Percentiles rank a stretch among this genome's conserved stretches.
Evolutionary conservation across 2,797 vertebrate species (phyloP).

Genomic region (Distichodus sexfasciatus): DNA sequence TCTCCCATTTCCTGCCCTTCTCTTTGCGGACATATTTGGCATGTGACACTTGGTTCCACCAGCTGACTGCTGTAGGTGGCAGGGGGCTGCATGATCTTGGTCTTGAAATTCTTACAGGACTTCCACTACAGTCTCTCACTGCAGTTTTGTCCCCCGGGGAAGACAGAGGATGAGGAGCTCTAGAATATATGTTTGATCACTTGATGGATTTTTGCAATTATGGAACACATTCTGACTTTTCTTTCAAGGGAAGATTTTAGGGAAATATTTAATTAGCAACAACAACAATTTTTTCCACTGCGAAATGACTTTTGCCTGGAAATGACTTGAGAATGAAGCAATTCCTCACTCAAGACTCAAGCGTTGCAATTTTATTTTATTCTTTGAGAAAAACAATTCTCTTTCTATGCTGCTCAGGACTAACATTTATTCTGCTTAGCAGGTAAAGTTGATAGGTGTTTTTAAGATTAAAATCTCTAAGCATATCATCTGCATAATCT

Average conservation of each 20-base stretch:
- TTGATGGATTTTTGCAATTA: background rate
- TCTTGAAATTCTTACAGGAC: conserved; percentile 28
- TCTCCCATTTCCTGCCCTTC: background rate
- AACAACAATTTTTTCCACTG: background rate
- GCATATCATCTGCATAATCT: background rate
- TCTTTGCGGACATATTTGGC: conserved; percentile 24
- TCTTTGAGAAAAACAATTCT: background rate
- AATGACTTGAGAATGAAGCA: background rate
- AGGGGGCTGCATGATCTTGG: background rate
- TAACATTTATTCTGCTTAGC: background rate
- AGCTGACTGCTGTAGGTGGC: conserved; percentile 31
- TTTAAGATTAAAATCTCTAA: background rate
- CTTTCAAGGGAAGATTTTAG: background rate
- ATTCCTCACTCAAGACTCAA: background rate
- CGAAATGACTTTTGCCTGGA: background rate
- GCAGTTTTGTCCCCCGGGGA: background rate
- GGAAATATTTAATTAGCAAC: background rate
- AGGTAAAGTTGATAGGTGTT: too few relatives aligned
- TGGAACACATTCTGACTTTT: background rate
- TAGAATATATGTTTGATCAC: background rate
- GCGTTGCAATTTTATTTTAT: background rate
- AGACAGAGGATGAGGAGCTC: conserved; percentile 18
- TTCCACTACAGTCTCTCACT: conserved; percentile 1
- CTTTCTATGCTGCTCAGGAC: background rate
- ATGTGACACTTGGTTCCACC: conserved; percentile 32